Conservation (phyloP, 1,140 invertebrate species). For the Sycophila sp. region DNA sequence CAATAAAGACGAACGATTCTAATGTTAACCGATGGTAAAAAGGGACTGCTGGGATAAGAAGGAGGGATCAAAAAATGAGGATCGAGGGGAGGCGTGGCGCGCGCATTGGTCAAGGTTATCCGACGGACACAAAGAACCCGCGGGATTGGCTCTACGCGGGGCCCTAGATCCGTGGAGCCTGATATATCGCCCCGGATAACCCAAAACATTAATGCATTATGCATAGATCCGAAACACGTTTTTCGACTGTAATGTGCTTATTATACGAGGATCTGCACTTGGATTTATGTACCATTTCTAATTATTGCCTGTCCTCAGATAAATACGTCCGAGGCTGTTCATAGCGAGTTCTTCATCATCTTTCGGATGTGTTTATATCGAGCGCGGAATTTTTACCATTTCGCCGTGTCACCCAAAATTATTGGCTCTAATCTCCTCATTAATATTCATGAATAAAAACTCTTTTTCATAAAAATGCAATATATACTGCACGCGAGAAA, state of each 20-base stretch:
- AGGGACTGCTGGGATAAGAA: not conserved
- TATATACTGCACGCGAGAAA: too few species aligned
- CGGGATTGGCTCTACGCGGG: constrained; percentile 1
- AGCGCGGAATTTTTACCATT: too few species aligned
- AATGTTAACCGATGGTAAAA: not conserved
- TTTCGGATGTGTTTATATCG: too few species aligned
- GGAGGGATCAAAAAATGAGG: not conserved
- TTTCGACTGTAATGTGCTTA: constrained; percentile 16
- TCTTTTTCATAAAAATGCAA: too few species aligned
- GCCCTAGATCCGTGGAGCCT: constrained; percentile 8
- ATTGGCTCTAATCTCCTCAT: not conserved
- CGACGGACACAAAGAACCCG: constrained; percentile 8
- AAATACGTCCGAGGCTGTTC: constrained; percentile 1
- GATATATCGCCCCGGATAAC: constrained; percentile 8
- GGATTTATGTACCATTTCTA: constrained; percentile 16
- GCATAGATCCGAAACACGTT: constrained; percentile 18
- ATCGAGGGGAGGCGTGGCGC: constrained; percentile 5
- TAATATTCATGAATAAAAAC: not conserved
- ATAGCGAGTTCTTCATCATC: constrained; percentile 2
- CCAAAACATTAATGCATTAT: constrained; percentile 17
- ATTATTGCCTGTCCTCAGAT: constrained; percentile 14
- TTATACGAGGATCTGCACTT: not conserved
- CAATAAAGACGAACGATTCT: too few species aligned
- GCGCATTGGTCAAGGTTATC: constrained; percentile 17
- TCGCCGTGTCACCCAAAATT: too few species aligned